Base-by-base conservation (phyloP, 1,140 invertebrate species). In the Wasmannia auropunctata region DNA sequence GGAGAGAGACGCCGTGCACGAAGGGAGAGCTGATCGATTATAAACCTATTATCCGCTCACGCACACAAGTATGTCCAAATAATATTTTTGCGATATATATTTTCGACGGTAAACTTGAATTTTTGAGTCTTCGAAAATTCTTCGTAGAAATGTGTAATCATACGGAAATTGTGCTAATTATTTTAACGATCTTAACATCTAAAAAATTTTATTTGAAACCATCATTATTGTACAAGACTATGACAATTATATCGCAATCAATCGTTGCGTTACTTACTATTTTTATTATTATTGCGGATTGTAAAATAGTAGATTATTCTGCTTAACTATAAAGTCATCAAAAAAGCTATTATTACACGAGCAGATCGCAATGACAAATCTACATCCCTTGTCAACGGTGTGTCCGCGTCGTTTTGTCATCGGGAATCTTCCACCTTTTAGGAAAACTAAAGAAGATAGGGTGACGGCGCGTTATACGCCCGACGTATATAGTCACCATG, bases 301-400 rank as follows among this genome's bases (percentile, higher is more conserved):
- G 7, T n/a, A 25, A 40, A 34, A n/a, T 6, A 58, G 2, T 2
- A 14, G 31, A n/a, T 74, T 34, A 58, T 3, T 25, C n/a, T 58
- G 22, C 31, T 51, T 28, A 51, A 11, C n/a, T 31, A 28, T 4
- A 40, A 46, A 31, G 19, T 8, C 19, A 51, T 28, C n/a, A 11
- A 34, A 19, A 22, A 67, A 51, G n/a, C 56, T 87, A 58, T 54
- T 87, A 83, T 91, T 70, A 90, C 86, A 84, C 81, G 77, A 89
- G 62, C 86, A 91, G 86, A 91, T 91, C 87, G 81, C 85, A 79
- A 70, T 51, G 77, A 70, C 89, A 85, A 90, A 84, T 80, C 87
- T 92, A 85, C 84, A 85, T 62, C 70, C 79, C 49, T 74, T 43
- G 37, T 76, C 46, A 34, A 28, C 67, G 54, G 43, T 49, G 72